Evolutionary conservation across 2,888 invertebrate species (phyloP), one percentile per base, ranked within the genome.

Genomic region (Dynastes grantii): DNA sequence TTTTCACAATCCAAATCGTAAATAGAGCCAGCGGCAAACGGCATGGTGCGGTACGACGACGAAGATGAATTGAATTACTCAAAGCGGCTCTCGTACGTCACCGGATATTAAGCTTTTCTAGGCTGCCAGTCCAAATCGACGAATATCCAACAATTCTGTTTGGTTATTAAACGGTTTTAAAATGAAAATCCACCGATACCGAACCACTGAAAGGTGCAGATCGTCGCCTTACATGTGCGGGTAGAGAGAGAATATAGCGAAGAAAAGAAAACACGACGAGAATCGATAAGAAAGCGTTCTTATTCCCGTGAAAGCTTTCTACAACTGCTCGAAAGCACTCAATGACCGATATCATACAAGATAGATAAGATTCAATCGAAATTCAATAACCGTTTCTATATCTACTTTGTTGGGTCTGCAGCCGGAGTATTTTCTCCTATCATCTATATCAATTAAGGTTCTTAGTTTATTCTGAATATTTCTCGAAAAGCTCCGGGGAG

Each of bases 361-460:
- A 67, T 67, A 67, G 67, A 67, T 67, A 67, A 67, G 67, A 67
- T 67, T 67, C 67, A 67, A 67, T 67, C 67, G 67, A 67, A 67
- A 67, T 67, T 67, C 67, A 67, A 67, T 67, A 67, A 67, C 67
- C 49, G 45, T 49, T 49, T 67, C 49, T 49, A 49, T 67, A 67
- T 67, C 67, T 67, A 22, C 45, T 49, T 67, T 67, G 45, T 49
- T 49, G 67, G 67, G 67, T 49, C 22, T 67, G 49, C 2, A 16
- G 49, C 49, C 49, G 45, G 27, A 49, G 67, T 5, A 8, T 16
- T 67, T 45, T 27, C 22, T 32, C 22, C 45, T 13, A 63, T 45
- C 67, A 67, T 67, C 67, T 67, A 67, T 67, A 67, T 67, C 67
- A 67, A 67, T 67, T 67, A 67, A 49, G 67, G 49, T 67, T 67